Base-by-base conservation (phyloP, 2,888 invertebrate genomes). In the Ashinkailepas kermadecensis region DNA sequence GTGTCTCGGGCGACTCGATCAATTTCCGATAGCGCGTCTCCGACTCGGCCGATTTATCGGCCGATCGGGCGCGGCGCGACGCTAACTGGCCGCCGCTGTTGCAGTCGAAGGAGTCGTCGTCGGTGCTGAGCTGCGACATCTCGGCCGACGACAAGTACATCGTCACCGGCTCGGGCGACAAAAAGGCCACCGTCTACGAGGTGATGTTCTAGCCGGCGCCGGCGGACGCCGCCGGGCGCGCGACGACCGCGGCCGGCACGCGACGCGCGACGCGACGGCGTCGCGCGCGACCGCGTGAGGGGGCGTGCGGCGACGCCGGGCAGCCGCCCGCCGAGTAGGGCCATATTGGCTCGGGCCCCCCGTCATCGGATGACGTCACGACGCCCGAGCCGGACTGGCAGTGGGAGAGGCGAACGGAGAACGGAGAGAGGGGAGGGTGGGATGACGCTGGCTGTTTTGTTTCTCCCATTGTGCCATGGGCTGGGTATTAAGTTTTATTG, bases 161-260 rank as follows among this genome's bases (percentile, higher is more conserved):
- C 80, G 89, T 91, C 62, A 90, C 90, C 12, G 91, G 91, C n/a
- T 90, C 90, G 58, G 91, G 91, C 9, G 91, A 91, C 86, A 90
- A 90, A 86, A 90, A 90, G 85, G 90, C 90, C 81, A 90, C 90
- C 21, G 87, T 90, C 62, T 91, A 91, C 85, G 89, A 90, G 86
- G 90, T 90, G 81, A 86, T 87, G 81, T 88, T 87, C 84, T 87
- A 85, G 80, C 15, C 39, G 39, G 39, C 39, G 39, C 39, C 39
- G 39, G 39, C 39, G 39, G 39, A 39, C 39, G 58, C 13, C 58
- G 9, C 58, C 58, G 58, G 58, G 58, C 58, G 58, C 10, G 58
- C 9, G 58, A 13, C 13, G 58, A 13, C 58, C 58, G 59, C 59
- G 59, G 3, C 15, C 0, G 59, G 7, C 65, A n/a, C n/a, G 65